Evolutionary conservation across 2,113 vertebrate species (phyloP).

Genomic region (Heterotilapia buettikoferi): DNA sequence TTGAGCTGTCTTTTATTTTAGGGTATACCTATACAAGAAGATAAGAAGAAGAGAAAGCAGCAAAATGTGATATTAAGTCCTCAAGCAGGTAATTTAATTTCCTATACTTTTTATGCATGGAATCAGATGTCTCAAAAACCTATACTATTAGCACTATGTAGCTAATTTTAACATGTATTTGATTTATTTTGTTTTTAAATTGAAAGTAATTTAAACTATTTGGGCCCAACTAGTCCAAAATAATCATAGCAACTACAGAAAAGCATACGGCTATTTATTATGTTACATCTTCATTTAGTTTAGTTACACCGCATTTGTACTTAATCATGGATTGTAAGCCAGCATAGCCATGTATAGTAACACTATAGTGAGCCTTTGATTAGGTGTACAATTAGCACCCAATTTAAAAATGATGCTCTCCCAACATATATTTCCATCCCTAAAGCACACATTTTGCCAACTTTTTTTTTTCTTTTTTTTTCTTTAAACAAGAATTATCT

Average conservation of each 20-base stretch:
- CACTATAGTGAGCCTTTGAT: neutral
- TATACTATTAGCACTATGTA: neutral
- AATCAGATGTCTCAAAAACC: neutral
- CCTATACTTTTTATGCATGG: neutral
- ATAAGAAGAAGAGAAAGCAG: slow-evolving; percentile 80
- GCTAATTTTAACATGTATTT: neutral
- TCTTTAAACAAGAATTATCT: neutral
- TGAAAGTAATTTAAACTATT: neutral
- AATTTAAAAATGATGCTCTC: neutral
- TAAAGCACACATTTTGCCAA: neutral
- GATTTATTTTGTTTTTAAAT: neutral
- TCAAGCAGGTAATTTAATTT: slow-evolving; percentile 77
- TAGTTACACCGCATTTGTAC: neutral
- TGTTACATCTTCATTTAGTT: neutral
- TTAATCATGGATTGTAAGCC: neutral
- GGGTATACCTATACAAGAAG: slow-evolving; percentile 70
- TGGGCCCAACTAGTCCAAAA: neutral
- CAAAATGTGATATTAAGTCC: slow-evolving; percentile 81
- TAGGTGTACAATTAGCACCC: neutral
- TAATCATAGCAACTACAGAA: neutral
- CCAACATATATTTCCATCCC: neutral
- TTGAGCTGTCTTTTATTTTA: neutral
- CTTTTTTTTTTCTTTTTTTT: neutral
- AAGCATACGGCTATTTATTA: neutral
- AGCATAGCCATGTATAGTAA: neutral